These are phyloP conservation scores for Mus minutoides DNA, from an alignment of 2,797 vertebrate genomes.

Conservation along the genomic window DNA sequence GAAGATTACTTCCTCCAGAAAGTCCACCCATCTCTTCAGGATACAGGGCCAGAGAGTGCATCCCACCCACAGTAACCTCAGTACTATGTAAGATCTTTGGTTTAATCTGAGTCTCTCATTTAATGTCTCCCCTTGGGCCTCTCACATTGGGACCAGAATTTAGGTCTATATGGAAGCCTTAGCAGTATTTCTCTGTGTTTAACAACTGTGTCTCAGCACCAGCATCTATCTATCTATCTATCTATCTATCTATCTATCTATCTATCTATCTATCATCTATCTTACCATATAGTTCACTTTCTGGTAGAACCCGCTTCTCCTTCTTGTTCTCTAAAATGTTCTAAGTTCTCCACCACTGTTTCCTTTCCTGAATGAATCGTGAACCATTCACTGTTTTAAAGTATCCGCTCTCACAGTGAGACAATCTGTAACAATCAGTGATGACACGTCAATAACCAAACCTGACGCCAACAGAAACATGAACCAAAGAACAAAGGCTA, in stretches of 20 bases:
- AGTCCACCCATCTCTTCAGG: not conserved
- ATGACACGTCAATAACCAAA: not conserved
- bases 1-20: slow-evolving; percentile 16
- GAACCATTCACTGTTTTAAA: not conserved
- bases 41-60: not conserved
- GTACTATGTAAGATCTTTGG: not conserved
- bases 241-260: too few species aligned
- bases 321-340: not conserved
- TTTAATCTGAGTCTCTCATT: not conserved
- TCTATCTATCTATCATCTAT: not conserved
- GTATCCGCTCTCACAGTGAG: not conserved
- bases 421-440: not conserved
- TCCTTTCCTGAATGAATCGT: not conserved
- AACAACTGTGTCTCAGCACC: not conserved
- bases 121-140: not conserved
- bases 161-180: not conserved
- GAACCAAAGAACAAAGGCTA: not conserved
- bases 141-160: not conserved
- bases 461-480: not conserved
- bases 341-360: not conserved
- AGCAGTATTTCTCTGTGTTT: not conserved
- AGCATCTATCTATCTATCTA: not conserved
- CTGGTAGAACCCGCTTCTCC: not conserved
- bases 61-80: not conserved
- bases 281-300: not conserved